These are phyloP conservation scores for Bradysia coprophila DNA, from an alignment of 1,140 invertebrate genomes.

Conservation along the genomic window DNA sequence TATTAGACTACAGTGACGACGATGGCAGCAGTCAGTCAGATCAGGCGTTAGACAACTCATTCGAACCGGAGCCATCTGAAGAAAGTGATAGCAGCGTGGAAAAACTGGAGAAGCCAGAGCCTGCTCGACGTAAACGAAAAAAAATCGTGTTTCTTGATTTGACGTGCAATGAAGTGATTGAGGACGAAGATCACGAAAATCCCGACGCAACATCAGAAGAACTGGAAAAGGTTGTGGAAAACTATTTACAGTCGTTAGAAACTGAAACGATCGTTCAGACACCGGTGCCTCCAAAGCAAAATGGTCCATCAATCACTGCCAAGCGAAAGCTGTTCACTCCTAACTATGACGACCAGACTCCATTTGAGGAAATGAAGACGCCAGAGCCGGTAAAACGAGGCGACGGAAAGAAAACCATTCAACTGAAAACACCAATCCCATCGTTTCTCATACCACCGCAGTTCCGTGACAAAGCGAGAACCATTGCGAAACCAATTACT, in stretches of 20 bases:
- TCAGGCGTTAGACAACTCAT: too few species aligned
- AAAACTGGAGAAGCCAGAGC: too few species aligned
- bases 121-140: too few species aligned
- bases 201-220: conserved; percentile 8
- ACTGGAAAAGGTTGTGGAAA: conserved; percentile 5
- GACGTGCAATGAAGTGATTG: too few species aligned
- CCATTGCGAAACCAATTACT: conserved; percentile 1
- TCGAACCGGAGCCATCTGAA: too few species aligned
- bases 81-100: too few species aligned
- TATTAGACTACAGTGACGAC: too few species aligned
- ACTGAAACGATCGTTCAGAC: conserved; percentile 5
- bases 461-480: conserved; percentile 7
- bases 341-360: conserved; percentile 1
- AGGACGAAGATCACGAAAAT: too few species aligned
- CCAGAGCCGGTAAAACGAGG: neutral
- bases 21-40: too few species aligned
- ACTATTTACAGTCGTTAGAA: conserved; percentile 8
- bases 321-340: conserved; percentile 5
- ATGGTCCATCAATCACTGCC: conserved; percentile 2
- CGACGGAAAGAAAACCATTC: neutral
- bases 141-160: too few species aligned
- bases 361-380: neutral
- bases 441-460: conserved; percentile 2
- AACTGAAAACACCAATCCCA: neutral
- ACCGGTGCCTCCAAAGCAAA: neutral